Base-by-base conservation (phyloP, 2,888 invertebrate species). In the Plagiodera versicolora region DNA sequence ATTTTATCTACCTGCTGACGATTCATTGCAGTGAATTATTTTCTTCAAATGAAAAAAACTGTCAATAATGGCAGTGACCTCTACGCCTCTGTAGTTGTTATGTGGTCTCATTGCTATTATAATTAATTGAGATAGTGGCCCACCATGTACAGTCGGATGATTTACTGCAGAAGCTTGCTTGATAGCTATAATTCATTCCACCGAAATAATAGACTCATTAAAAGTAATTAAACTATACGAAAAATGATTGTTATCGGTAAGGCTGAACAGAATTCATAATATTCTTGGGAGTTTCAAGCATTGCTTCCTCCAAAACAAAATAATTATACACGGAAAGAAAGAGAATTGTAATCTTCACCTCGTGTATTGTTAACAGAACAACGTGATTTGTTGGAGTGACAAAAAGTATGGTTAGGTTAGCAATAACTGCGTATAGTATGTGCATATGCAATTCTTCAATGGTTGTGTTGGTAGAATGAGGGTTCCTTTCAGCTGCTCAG, bases 71-170 rank as follows among this genome's bases (percentile, higher is more conserved):
- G 39, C 39, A 56, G 48, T 69, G 70, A 68, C 69, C 70, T 67
- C 69, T 70, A 68, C 72, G 70, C 69, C 72, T 71, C 69, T 68
- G 63, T 45, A 47, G 67, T 58, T 68, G 65, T 67, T 65, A 67
- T 62, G 66, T 67, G 62, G 69, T 64, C 61, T 67, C 64, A 68
- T 66, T 67, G 65, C 63, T 69, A 68, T 72, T 72, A 70, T 72
- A 57, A 49, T 45, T 73, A 73, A 72, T 73, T 73, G 72, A 73
- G 73, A 69, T 66, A 61, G 63, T 67, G 68, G 64, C 64, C 65
- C 61, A 60, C 56, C 24, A 49, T 56, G 56, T 44, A 44, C 59
- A 61, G 48, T 57, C 35, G 45, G 48, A 65, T 71, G 71, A 71
- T 71, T 68, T 70, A 71, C 64, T 56, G 56, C 59, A 30, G 55